Evolutionary conservation across 2,113 vertebrate genomes (phyloP).

Genomic region (Serinus canaria): DNA sequence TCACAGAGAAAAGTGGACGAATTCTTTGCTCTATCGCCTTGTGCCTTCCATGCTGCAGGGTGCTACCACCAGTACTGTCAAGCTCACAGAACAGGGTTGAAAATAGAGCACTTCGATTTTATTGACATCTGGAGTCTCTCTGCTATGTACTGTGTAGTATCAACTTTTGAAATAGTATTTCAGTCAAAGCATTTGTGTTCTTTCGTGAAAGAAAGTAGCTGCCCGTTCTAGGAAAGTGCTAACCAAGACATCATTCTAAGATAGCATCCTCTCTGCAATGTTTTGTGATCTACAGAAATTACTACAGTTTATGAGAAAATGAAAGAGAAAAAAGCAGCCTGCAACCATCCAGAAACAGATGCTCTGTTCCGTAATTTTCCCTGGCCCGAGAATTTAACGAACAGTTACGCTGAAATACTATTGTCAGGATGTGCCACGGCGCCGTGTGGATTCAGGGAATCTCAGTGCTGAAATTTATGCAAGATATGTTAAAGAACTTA

Average conservation of each 20-base stretch:
- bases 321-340: constrained; percentile 2
- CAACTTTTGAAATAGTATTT: neutral
- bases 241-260: constrained; percentile 1
- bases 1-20: neutral
- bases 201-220: neutral
- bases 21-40: accelerated
- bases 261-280: neutral
- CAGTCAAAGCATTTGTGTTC: neutral
- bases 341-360: neutral
- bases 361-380: neutral
- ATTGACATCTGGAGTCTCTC: neutral
- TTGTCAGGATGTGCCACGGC: neutral
- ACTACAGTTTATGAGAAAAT: constrained; percentile 11
- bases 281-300: constrained; percentile 33
- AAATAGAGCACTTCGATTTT: neutral
- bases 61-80: neutral
- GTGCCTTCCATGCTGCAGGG: neutral
- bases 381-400: neutral
- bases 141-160: neutral
- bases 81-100: neutral
- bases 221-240: neutral
- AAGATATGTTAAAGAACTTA: neutral
- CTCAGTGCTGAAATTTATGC: neutral
- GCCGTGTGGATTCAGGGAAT: neutral
- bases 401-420: neutral